Base-by-base conservation (phyloP, 2,888 invertebrate genomes). In the Mythimna impura region DNA sequence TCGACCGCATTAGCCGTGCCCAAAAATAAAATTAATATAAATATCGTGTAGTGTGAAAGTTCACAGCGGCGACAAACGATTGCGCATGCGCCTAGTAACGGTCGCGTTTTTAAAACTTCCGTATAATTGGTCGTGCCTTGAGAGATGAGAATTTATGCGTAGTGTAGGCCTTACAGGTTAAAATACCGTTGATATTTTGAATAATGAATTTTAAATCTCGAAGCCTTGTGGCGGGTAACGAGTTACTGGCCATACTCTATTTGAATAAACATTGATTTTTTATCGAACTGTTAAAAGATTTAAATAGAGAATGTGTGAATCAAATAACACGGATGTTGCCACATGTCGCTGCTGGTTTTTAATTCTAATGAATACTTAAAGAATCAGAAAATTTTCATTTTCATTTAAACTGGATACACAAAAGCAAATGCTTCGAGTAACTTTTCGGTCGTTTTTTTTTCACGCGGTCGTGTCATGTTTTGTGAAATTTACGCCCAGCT, bases 401-500 rank as follows among this genome's bases (percentile, higher is more conserved):
- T 76, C 73, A 79, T 85, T 88, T 82, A 77, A 86, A 84, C 84
- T 81, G 76, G 74, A 83, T 80, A 83, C 83, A 80, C 78, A 81
- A 61, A 40, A 86, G 78, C 82, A 88, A 91, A 90, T 90, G 84
- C 87, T 91, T 90, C 88, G 89, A 91, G 90, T 91, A 90, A 91
- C 89, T 90, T 92, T 90, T 91, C 85, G 89, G 90, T 90, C 79
- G 68, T 62, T 67, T 89, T 91, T n/a, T 93, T 94, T 91, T 93
- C 90, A 91, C 90, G 89, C 86, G 86, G 82, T 84, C 75, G 89
- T 93, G 95, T 96, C 96, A 95, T 96, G 95, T 96, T 96, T 93
- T 93, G 91, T 87, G 86, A 94, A 96, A 96, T 96, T 96, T 96
- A 96, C 94, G 94, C 89, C 89, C 93, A 92, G 96, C 95, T 96